These are phyloP conservation scores for Chauna torquata DNA, from an alignment of 2,113 vertebrate genomes.

Conservation along the genomic window DNA sequence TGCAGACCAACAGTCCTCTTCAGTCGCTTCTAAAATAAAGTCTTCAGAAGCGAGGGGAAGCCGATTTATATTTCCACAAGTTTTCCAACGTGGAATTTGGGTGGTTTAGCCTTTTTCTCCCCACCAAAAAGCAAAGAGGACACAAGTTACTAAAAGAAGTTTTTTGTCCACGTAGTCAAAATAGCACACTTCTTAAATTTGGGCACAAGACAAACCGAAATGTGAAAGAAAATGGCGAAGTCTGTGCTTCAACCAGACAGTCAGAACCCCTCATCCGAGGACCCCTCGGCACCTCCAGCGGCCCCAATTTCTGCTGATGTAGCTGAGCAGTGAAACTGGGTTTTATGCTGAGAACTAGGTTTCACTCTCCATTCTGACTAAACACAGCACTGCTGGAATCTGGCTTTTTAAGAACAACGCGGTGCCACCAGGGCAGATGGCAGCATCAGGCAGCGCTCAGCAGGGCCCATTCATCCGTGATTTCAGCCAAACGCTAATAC, in stretches of 20 bases:
- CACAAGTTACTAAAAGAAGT: rapidly evolving
- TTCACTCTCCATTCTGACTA: neutral
- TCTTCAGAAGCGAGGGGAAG: neutral
- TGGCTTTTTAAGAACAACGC: no score
- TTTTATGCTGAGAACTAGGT: neutral
- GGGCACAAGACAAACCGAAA: neutral
- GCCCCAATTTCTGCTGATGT: neutral
- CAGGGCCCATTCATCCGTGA: neutral
- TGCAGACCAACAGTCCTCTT: neutral
- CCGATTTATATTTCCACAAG: neutral
- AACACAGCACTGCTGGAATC: rapidly evolving
- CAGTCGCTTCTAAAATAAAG: neutral
- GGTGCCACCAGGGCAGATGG: no score
- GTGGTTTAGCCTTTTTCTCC: neutral
- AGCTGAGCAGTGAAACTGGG: neutral
- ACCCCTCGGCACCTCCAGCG: no score
- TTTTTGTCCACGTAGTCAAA: neutral
- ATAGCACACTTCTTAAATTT: neutral
- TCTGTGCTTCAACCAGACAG: no score
- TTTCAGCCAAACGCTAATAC: neutral
- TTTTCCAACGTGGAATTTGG: neutral
- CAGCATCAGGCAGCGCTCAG: no score
- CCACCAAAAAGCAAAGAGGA: neutral
- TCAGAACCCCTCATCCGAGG: neutral
- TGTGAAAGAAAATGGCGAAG: neutral